Percentiles rank a stretch among this genome's conserved stretches.
These are phyloP conservation scores for Silurus glanis DNA, from an alignment of 2,113 vertebrate genomes.

Conservation along the genomic window DNA sequence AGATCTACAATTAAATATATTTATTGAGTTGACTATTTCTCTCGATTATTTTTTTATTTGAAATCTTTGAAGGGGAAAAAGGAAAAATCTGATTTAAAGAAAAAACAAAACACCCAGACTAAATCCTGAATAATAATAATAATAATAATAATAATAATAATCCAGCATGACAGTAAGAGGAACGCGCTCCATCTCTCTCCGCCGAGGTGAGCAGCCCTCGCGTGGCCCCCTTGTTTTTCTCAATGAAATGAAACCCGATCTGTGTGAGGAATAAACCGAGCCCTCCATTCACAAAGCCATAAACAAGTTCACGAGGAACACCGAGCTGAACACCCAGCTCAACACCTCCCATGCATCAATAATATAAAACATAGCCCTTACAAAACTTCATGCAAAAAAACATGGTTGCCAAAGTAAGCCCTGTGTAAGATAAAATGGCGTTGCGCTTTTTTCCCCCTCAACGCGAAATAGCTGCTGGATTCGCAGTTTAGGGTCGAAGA, in stretches of 20 bases:
- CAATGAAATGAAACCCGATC: constrained; percentile 78
- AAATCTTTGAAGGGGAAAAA: not conserved
- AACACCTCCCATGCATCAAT: not conserved
- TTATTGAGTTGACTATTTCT: too few relatives aligned
- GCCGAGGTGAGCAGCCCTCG: constrained; percentile 25
- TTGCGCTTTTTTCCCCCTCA: constrained; percentile 49
- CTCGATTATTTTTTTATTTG: too few relatives aligned
- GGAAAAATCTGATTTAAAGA: not conserved
- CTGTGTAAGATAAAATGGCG: constrained; percentile 71
- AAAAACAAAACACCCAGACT: not conserved
- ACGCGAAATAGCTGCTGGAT: constrained; percentile 46
- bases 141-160: not conserved
- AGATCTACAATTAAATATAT: not conserved
- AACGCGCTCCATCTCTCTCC: too few relatives aligned
- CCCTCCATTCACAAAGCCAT: constrained; percentile 73
- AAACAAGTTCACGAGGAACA: constrained; percentile 51
- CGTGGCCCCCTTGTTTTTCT: constrained; percentile 71
- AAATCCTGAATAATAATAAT: not conserved
- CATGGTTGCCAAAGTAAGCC: constrained; percentile 67
- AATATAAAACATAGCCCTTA: not conserved
- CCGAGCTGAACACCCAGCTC: constrained; percentile 37
- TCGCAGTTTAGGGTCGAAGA: constrained; percentile 43
- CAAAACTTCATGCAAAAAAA: constrained; percentile 43
- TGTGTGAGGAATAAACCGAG: constrained; percentile 50
- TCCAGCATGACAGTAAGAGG: not conserved